phyloP scores from a whole-genome alignment of 2,888 invertebrate genomes.

The Sepiola atlantica region DNA sequence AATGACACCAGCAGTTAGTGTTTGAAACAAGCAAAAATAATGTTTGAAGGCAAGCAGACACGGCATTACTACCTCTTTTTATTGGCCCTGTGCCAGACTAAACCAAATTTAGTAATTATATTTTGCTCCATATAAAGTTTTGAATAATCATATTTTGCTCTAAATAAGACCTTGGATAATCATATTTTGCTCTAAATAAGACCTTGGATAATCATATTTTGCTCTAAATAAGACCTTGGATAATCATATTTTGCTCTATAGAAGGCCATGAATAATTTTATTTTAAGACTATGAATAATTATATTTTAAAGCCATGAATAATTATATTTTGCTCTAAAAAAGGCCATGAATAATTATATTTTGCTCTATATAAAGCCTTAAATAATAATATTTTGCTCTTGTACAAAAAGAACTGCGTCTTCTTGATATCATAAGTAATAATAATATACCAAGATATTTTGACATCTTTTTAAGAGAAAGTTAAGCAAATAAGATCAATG shows the following conservation, averaged over 20 bases:
- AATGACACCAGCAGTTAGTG: no score
- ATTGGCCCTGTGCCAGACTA: not conserved
- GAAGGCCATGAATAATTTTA: no score
- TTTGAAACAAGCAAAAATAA: no score
- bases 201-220: not conserved
- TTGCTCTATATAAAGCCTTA: no score
- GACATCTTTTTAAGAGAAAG: no score
- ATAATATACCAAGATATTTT: no score
- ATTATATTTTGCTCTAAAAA: not conserved
- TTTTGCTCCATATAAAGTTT: not conserved
- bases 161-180: not conserved
- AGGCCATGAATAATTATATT: not conserved
- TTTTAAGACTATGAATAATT: no score
- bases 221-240: not conserved
- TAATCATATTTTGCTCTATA: no score
- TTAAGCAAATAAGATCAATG: no score
- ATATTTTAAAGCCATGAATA: not conserved
- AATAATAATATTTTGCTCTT: no score
- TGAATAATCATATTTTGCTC: not conserved
- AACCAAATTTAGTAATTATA: not conserved
- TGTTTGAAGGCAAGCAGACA: not conserved
- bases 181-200: not conserved
- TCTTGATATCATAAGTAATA: no score
- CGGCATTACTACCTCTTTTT: not conserved
- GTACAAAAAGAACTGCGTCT: no score